phyloP scores from a whole-genome alignment of 2,797 vertebrate genomes.

The Gymnopithys bicolor region DNA sequence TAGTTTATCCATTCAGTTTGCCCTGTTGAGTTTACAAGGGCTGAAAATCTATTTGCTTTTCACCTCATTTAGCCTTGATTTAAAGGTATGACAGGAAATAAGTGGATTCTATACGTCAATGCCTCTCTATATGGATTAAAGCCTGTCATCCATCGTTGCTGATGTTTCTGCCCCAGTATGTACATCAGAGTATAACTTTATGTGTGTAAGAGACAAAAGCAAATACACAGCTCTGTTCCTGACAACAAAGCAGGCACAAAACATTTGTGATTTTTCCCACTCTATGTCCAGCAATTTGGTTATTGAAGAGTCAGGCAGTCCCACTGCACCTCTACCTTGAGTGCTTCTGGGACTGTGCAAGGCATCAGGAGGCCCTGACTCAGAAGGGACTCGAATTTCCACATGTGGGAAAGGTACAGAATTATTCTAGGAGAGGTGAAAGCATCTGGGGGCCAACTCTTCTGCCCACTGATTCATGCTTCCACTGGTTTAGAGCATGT shows the following conservation, averaged over 20 bases:
- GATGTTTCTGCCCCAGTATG: background rate
- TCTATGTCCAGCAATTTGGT: background rate
- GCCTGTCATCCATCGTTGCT: background rate
- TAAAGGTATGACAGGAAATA: constrained; percentile 34
- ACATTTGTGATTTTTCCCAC: background rate
- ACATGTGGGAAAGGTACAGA: background rate
- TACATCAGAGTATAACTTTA: background rate
- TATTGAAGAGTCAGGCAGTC: background rate
- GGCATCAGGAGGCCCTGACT: background rate
- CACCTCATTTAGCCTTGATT: constrained; percentile 49
- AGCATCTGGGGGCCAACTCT: background rate
- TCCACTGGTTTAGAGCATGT: background rate
- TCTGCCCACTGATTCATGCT: accelerated
- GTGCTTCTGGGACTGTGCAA: background rate
- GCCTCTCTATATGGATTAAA: background rate
- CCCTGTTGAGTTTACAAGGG: constrained; percentile 32
- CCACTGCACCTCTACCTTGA: background rate
- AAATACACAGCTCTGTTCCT: background rate
- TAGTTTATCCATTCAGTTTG: constrained; percentile 51
- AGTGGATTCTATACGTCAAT: background rate
- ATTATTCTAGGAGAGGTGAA: background rate
- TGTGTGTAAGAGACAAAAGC: background rate
- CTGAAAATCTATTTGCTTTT: constrained; percentile 54
- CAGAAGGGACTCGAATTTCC: background rate
- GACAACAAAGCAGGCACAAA: background rate